Evolutionary conservation across 1,140 invertebrate genomes (phyloP), one percentile per base, ranked within the genome.

Genomic region (Ips typographus): DNA sequence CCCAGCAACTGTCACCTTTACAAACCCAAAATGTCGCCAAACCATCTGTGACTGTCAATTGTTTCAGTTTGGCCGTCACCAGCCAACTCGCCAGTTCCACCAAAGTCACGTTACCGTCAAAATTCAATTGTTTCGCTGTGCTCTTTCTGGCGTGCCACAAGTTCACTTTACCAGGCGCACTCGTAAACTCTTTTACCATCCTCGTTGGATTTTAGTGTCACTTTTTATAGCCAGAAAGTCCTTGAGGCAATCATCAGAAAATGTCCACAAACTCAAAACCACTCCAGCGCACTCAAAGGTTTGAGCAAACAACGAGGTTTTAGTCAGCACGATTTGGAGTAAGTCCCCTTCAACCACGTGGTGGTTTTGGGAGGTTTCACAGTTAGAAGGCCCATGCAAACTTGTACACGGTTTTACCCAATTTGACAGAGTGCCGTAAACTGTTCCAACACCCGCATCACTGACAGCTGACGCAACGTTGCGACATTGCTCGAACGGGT

Each of bases 401-500:
- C 22, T 22, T 22, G 22, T 22, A 22, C 22, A 22, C n/a, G 22
- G 22, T 22, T 22, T 22, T 22, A n/a, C 22, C 22, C 22, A 22
- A 22, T 22, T 22, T 22, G 22, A 22, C 22, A 22, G 22, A 22
- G 22, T 22, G 22, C 22, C 22, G 22, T 22, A 22, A 22, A 22
- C 22, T 22, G 0, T 22, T 22, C 22, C 22, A 22, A 22, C 22
- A 22, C 22, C 22, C 22, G 22, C 22, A 0, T 22, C 22, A 22
- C 22, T 22, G 22, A 22, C 22, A 22, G 22, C 22, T 22, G 22
- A 22, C 22, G 83, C 78, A 53, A 83, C 79, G 72, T 89, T 90
- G 65, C 83, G 79, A 65, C 76, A 82, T 39, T 86, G 83, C 63
- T 89, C 85, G 69, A 88, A 85, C 0, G 87, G 86, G 80, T 89